These are phyloP conservation scores for Solen grandis DNA, from an alignment of 1,140 invertebrate genomes.

Conservation along the genomic window DNA sequence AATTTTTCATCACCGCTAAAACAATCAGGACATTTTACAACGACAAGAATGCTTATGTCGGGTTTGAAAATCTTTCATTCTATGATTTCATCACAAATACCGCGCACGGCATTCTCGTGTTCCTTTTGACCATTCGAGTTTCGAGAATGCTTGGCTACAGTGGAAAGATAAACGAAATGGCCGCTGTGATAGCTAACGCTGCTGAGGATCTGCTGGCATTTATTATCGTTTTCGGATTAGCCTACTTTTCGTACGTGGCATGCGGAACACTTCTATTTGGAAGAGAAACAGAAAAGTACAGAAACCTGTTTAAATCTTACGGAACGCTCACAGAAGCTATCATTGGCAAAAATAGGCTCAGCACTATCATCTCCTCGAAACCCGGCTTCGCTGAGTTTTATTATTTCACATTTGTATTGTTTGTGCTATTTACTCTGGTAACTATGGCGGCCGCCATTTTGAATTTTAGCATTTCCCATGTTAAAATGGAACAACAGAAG, in stretches of 20 bases:
- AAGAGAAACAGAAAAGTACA: constrained; percentile 61
- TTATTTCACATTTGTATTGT: constrained; percentile 88
- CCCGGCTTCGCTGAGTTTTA: constrained; percentile 88
- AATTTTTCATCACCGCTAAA: constrained; percentile 18
- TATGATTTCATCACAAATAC: constrained; percentile 59
- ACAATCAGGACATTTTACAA: constrained; percentile 34
- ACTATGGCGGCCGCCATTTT: constrained; percentile 92
- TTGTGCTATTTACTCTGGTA: constrained; percentile 89
- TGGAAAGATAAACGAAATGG: constrained; percentile 60
- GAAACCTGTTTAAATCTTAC: constrained; percentile 61
- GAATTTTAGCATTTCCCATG: constrained; percentile 84
- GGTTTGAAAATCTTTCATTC: constrained; percentile 66
- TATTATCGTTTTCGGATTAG: constrained; percentile 67
- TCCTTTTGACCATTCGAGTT: constrained; percentile 57
- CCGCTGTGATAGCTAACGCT: constrained; percentile 54
- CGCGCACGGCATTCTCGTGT: constrained; percentile 55
- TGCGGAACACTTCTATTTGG: constrained; percentile 70
- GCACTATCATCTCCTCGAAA: constrained; percentile 85
- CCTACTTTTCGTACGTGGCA: constrained; percentile 69
- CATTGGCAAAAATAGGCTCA: constrained; percentile 89
- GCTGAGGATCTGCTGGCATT: constrained; percentile 68
- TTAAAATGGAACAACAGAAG: constrained; percentile 42
- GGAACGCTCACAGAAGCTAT: constrained; percentile 80
- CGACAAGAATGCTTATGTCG: constrained; percentile 59
- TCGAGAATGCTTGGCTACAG: constrained; percentile 63